phyloP scores from a whole-genome alignment of 2,797 vertebrate genomes.

The Aphelocoma californica region DNA sequence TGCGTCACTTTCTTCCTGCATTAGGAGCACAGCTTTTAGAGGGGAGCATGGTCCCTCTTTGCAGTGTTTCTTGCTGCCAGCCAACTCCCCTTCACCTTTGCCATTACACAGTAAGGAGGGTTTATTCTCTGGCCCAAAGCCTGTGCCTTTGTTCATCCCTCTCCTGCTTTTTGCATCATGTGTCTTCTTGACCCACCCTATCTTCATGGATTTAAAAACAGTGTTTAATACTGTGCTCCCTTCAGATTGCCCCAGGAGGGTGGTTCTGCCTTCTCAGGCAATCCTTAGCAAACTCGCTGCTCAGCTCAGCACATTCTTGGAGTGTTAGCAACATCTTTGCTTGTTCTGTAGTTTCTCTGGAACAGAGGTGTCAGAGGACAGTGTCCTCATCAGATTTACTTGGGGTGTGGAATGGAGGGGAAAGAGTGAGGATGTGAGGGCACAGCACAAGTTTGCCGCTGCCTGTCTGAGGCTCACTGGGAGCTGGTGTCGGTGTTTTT shows the following conservation, averaged over 20 bases:
- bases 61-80: background rate
- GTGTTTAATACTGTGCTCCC: slow-evolving; percentile 14
- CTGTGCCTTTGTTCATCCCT: slow-evolving; percentile 30
- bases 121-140: slow-evolving; percentile 43
- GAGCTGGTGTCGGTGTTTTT: fast-evolving
- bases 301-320: slow-evolving; percentile 65
- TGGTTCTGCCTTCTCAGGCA: slow-evolving; percentile 61
- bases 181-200: slow-evolving; percentile 54
- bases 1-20: fast-evolving
- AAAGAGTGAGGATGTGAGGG: background rate
- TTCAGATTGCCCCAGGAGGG: slow-evolving; percentile 50
- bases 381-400: slow-evolving; percentile 1
- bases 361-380: slow-evolving; percentile 27
- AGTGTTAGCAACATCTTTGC: slow-evolving; percentile 53
- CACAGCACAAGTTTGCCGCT: background rate
- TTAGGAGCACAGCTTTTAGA: background rate
- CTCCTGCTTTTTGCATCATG: slow-evolving; percentile 29
- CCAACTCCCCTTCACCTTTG: slow-evolving; percentile 40
- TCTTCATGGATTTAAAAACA: slow-evolving; percentile 26
- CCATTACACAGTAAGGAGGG: background rate
- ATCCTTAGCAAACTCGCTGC: slow-evolving; percentile 38
- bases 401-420: background rate
- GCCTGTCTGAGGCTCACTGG: background rate
- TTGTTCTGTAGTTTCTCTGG: slow-evolving; percentile 45
- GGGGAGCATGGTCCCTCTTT: background rate